Conservation (phyloP, 2,797 vertebrate genomes). For the Capromys pilorides region DNA sequence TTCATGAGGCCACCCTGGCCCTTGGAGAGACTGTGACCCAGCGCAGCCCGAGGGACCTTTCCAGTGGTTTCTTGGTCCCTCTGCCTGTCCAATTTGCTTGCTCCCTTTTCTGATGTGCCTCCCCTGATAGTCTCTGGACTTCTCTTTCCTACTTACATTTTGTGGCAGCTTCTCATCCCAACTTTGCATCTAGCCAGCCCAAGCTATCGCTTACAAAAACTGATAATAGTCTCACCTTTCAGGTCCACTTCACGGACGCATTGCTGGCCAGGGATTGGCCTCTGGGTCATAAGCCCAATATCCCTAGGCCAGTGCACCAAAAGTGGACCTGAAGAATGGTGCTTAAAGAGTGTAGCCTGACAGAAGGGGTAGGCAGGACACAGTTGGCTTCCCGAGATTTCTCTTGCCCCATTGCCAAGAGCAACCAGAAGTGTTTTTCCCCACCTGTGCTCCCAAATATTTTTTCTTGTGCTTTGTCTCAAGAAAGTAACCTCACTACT, state of each 20-base stretch:
- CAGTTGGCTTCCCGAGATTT: not conserved
- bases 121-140: not conserved
- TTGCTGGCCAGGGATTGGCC: not conserved
- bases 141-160: not conserved
- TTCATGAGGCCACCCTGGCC: not conserved
- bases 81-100: not conserved
- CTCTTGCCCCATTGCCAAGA: not conserved
- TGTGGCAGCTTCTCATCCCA: not conserved
- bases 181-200: not conserved
- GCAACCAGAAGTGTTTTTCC: not conserved
- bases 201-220: not conserved
- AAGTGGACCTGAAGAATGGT: not conserved
- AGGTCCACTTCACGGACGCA: not conserved
- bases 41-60: no score
- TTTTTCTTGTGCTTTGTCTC: not conserved
- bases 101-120: not conserved
- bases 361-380: not conserved
- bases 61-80: rapidly evolving
- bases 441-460: not conserved
- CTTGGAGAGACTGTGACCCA: not conserved
- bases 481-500: not conserved
- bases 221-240: not conserved
- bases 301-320: not conserved
- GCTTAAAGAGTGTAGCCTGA: not conserved
- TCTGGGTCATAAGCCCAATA: no score